phyloP scores from a whole-genome alignment of 2,113 vertebrate genomes.

The Sebastes schlegelii region DNA sequence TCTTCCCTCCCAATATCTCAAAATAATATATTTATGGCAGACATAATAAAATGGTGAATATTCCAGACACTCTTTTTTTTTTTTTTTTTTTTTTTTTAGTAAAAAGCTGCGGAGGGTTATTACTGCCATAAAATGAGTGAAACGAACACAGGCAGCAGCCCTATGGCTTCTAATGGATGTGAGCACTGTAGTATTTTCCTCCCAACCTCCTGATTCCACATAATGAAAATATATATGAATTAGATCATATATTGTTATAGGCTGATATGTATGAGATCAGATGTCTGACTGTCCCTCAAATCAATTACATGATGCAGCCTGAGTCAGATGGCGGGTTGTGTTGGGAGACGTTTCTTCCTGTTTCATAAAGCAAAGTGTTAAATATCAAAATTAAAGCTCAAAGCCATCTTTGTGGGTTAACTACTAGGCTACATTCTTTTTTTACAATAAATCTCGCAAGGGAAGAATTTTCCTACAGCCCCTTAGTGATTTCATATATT shows the following conservation, averaged over 20 bases:
- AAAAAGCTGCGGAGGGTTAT: background rate
- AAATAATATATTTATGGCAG: no score
- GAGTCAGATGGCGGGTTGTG: background rate
- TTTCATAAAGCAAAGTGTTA: background rate
- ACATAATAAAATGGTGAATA: background rate
- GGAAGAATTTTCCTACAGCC: background rate
- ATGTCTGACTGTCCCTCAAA: constrained; percentile 1
- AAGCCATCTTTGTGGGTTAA: background rate
- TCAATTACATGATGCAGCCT: background rate
- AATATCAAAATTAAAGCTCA: background rate
- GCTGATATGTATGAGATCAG: background rate
- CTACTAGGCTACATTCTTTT: background rate
- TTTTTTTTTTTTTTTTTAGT: background rate
- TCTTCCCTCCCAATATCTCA: background rate
- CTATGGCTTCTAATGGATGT: background rate
- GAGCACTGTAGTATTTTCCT: background rate
- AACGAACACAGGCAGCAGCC: background rate
- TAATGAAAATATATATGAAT: background rate
- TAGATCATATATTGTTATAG: background rate
- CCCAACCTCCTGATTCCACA: background rate
- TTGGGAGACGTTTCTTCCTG: background rate
- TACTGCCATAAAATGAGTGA: background rate
- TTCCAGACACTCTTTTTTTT: background rate
- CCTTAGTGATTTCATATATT: background rate
- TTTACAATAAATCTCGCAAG: background rate